A percentile compares a stretch with the other conserved stretches of the same genome.
Evolutionary conservation across 2,888 invertebrate genomes (phyloP).

Genomic region (Drosophila mulleri): DNA sequence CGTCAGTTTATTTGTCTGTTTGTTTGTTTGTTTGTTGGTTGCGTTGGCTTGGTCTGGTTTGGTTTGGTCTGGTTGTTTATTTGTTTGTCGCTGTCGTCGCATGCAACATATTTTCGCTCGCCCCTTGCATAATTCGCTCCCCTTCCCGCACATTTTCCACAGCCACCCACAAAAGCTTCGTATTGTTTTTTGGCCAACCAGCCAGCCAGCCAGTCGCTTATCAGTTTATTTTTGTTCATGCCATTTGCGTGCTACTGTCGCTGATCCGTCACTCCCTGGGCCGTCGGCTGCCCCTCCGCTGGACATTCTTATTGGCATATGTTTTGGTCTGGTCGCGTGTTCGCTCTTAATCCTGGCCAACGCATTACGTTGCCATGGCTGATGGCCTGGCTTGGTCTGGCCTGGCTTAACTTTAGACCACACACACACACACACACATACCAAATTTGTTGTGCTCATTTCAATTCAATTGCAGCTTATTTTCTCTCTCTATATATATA

Average conservation of each 20-base stretch:
- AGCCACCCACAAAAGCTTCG: neutral
- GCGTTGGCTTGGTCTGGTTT: constrained; percentile 26
- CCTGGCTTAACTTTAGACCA: constrained; percentile 39
- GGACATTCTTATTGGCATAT: constrained; percentile 56
- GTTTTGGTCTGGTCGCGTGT: constrained; percentile 54
- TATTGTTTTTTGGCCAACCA: constrained; percentile 57
- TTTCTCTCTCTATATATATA: constrained; percentile 30
- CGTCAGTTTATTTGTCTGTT: constrained; percentile 64
- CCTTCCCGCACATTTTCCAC: neutral
- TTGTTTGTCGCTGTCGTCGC: constrained; percentile 68
- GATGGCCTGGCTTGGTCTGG: neutral
- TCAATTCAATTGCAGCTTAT: constrained; percentile 42
- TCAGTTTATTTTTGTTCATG: constrained; percentile 72
- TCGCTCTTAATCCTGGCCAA: constrained; percentile 65
- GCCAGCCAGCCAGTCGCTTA: constrained; percentile 54
- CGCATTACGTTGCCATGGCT: constrained; percentile 57
- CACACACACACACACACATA: constrained; percentile 18
- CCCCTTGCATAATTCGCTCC: constrained; percentile 51
- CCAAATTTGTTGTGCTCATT: constrained; percentile 54
- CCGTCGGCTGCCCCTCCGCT: neutral
- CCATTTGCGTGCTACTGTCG: constrained; percentile 65
- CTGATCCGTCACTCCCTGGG: constrained; percentile 43
- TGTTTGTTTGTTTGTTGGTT: constrained; percentile 35
- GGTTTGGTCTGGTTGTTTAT: constrained; percentile 53
- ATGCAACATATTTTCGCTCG: constrained; percentile 71